These are phyloP conservation scores for Solenopsis fugax DNA, from an alignment of 1,140 invertebrate species.

Conservation along the genomic window DNA sequence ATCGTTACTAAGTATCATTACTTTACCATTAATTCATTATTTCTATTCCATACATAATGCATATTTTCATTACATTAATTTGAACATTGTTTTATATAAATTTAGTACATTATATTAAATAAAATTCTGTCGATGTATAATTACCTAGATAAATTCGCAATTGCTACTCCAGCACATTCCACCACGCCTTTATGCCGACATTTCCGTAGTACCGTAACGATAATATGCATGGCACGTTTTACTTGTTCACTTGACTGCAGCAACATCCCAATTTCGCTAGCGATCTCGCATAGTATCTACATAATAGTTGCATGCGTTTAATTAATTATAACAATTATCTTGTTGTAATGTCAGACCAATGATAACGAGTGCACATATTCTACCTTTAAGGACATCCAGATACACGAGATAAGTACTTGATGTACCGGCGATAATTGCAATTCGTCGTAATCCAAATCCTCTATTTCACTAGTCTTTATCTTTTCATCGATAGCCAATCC, in stretches of 20 bases:
- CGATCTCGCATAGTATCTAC: constrained; percentile 87
- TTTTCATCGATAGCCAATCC: constrained; percentile 86
- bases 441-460: constrained; percentile 80
- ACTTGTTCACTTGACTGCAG: constrained; percentile 82
- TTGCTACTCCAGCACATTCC: constrained; percentile 89
- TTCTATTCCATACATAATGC: not conserved
- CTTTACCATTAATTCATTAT: constrained; percentile 1
- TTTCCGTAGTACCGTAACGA: constrained; percentile 89
- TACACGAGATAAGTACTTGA: constrained; percentile 90
- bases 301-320: constrained; percentile 41
- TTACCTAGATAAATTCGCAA: constrained; percentile 86
- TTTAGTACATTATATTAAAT: constrained; percentile 69
- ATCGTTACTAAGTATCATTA: not conserved
- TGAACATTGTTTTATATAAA: not conserved
- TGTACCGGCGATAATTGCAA: constrained; percentile 88
- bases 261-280: constrained; percentile 82
- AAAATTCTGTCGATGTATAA: not conserved
- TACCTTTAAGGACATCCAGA: constrained; percentile 94
- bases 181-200: constrained; percentile 94
- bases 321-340: constrained; percentile 16
- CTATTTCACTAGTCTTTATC: constrained; percentile 76
- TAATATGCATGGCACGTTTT: constrained; percentile 87
- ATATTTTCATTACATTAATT: not conserved
- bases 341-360: constrained; percentile 29
- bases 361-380: not conserved